Base-by-base conservation (phyloP, 2,888 invertebrate genomes). In the Drosophila hamatofila region DNA sequence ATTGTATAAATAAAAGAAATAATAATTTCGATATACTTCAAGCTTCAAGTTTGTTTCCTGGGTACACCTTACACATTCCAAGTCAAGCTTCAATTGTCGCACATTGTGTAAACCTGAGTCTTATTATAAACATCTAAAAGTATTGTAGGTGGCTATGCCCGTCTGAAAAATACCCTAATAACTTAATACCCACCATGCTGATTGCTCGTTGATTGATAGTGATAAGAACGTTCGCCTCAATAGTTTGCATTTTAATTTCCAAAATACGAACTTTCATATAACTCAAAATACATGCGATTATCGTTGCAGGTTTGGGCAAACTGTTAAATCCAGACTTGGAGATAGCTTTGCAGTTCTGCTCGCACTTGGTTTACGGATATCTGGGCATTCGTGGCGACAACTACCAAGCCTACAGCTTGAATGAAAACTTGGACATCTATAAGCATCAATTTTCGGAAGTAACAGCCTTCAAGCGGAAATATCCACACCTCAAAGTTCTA, bases 281-380 rank as follows among this genome's bases (percentile, higher is more conserved):
- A 25, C 11, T 66, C 41, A 62, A 35, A 60, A 75, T 27, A 39
- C 39, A 42, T 18, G 11, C 23, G 30, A 52, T 37, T 33, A 42
- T 49, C 18, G 6, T 30, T 93, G 88, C 93, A 97, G 97, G 96
- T 87, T 95, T 96, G 92, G 97, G 96, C 59, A 96, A 96, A 89
- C 95, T 97, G 92, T 94, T 96, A 88, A 93, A 96, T 0, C 91
- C 94, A 48, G 97, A 97, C 91, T 89, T 97, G 88, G 96, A 96
- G 74, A 95, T 96, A 0, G 96, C 96, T 0, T 92, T 97, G 8
- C 94, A 95, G 25, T 95, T 96, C 93, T 97, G 97, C 93, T 95
- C 96, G 0, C 96, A 97, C 91, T 91, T 97, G 79, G 93, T 97
- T n/a, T 97, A 97, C 91, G 96, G 96, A 18, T 96, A 94, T 89